Conservation (phyloP, 2,888 invertebrate species). For the Cephus runcator region DNA sequence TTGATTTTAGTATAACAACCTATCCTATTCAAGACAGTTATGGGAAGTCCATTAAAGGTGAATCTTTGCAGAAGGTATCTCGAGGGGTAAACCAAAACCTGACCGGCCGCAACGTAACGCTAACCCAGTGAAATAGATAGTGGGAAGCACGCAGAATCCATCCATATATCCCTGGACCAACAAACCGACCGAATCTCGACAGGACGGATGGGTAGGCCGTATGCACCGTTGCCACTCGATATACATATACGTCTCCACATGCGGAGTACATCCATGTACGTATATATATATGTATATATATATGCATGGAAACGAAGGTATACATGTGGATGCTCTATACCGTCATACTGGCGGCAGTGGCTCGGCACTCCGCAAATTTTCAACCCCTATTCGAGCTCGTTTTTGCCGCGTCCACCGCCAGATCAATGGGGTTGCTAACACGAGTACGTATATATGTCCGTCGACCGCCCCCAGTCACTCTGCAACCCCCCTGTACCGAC, state of each 20-base stretch:
- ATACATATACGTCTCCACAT: too few relatives aligned
- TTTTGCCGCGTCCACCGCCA: slow-evolving; percentile 62
- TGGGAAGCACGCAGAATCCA: slow-evolving; percentile 40
- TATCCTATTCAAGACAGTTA: not conserved
- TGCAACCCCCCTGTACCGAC: slow-evolving; percentile 17
- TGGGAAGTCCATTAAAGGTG: not conserved
- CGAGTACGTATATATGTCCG: slow-evolving; percentile 59
- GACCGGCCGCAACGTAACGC: slow-evolving; percentile 41
- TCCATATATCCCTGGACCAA: slow-evolving; percentile 57
- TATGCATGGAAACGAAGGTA: slow-evolving; percentile 3
- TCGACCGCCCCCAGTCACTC: slow-evolving; percentile 41
- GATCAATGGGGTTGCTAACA: slow-evolving; percentile 66
- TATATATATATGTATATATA: not conserved
- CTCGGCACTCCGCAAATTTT: slow-evolving; percentile 61
- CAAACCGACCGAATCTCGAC: slow-evolving; percentile 61
- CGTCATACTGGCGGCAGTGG: slow-evolving; percentile 31
- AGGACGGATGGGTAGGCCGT: slow-evolving; percentile 54
- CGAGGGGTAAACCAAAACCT: not conserved
- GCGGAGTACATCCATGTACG: not conserved
- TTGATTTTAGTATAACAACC: not conserved
- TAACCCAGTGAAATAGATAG: slow-evolving; percentile 61
- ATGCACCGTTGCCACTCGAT: slow-evolving; percentile 37
- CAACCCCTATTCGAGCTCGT: slow-evolving; percentile 55
- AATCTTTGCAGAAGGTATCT: not conserved
- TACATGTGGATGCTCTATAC: not conserved